Base-by-base conservation (phyloP, 1,140 invertebrate species). In the Portunus trituberculatus region DNA sequence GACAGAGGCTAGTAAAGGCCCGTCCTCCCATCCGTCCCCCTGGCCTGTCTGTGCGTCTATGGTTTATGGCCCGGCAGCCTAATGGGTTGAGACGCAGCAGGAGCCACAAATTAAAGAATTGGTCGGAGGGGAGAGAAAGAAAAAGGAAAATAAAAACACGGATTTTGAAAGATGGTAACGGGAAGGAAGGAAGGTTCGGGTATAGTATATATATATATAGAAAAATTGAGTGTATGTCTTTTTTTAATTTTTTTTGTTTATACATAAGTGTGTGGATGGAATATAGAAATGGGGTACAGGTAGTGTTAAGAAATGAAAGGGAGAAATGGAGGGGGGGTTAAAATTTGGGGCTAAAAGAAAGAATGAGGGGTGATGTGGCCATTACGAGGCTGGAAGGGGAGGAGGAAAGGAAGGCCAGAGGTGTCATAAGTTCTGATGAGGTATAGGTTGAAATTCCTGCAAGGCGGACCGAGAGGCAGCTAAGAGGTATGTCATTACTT, bases 31-130 rank as follows among this genome's bases (percentile, higher is more conserved):
- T 28, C n/a, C 29, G 6, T n/a, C 7, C 32, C 46, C n/a, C 28
- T 25, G 28, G 29, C 32, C 29, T 31, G 20, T 39, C 39, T 39
- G 39, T 39, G 39, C 39, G 39, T 39, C 91, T 83, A 6, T 91
- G 32, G 59, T 93, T 84, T 93, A 93, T 82, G 76, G 82, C 76
- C 91, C 20, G 76, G 91, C 31, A 28, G 91, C 59, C 91, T 92
- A 92, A 92, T 92, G 91, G 91, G 48, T 93, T 84, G 91, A 92
- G 91, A 93, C 91, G 91, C 82, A 84, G 52, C 76, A 86, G 45
- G 76, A 93, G n/a, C 39, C 91, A 84, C 91, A 93, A 93, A 93
- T 93, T 93, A 93, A 93, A 93, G 86, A 88, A 76, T 76, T n/a
- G 67, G 67, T 46, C 32, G 86, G 31, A 12, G n/a, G 32, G 31